Evolutionary conservation across 2,797 vertebrate genomes (phyloP).

Genomic region (Sebastes cheni): DNA sequence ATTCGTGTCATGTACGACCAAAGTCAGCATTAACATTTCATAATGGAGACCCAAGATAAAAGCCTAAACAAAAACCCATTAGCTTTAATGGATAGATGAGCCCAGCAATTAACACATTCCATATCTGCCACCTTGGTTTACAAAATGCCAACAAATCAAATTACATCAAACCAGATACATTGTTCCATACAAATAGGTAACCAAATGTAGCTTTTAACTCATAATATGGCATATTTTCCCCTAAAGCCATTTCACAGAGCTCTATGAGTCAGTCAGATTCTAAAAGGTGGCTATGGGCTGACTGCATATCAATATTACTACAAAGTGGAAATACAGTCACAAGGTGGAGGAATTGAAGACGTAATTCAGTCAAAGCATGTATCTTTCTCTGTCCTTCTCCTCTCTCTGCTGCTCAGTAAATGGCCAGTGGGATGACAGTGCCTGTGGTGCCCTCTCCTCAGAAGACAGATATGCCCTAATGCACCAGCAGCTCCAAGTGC

Average conservation of each 20-base stretch:
- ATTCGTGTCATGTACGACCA: background rate
- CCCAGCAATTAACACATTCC: background rate
- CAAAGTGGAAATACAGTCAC: conserved; percentile 13
- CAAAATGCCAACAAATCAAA: background rate
- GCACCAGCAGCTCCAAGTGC: conserved; percentile 58
- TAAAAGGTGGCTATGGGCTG: background rate
- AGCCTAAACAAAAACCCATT: background rate
- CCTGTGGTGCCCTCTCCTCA: conserved; percentile 52
- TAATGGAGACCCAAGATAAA: background rate
- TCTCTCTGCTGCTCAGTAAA: conserved; percentile 63
- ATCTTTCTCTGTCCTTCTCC: conserved; percentile 38
- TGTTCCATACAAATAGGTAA: background rate
- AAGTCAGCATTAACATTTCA: background rate
- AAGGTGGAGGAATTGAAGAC: conserved; percentile 18
- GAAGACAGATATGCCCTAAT: conserved; percentile 62
- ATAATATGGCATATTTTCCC: background rate
- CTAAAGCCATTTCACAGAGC: background rate
- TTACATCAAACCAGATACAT: background rate
- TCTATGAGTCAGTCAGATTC: background rate
- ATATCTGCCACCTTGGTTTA: background rate
- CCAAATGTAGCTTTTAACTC: background rate
- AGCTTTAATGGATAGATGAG: background rate
- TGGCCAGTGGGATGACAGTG: conserved; percentile 53
- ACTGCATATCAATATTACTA: background rate
- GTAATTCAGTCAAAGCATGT: conserved; percentile 42